phyloP scores from a whole-genome alignment of 2,888 invertebrate genomes.

The Apantesis nais region DNA sequence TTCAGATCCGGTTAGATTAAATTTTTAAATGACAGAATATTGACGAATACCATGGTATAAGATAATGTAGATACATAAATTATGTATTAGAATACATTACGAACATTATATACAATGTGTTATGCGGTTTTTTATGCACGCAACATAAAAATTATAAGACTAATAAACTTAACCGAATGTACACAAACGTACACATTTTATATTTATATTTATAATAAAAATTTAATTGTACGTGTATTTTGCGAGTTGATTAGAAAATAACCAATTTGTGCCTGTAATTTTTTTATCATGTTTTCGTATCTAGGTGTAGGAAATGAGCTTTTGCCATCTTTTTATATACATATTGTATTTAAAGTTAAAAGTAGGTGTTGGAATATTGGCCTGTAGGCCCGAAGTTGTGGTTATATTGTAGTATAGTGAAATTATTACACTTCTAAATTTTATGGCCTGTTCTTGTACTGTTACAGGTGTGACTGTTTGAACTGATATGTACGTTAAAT shows the following conservation, averaged over 20 bases:
- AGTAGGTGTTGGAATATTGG: constrained; percentile 46
- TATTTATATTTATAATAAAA: not conserved
- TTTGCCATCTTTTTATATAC: constrained; percentile 59
- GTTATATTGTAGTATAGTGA: constrained; percentile 23
- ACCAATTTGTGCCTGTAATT: constrained; percentile 59
- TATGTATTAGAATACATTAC: not conserved
- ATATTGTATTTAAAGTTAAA: constrained; percentile 50
- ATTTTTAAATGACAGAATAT: constrained; percentile 34
- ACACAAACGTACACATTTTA: not conserved
- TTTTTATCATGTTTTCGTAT: constrained; percentile 48
- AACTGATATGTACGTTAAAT: not conserved
- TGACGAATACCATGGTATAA: constrained; percentile 13
- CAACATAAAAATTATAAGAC: not conserved
- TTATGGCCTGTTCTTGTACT: not conserved
- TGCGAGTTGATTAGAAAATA: constrained; percentile 29
- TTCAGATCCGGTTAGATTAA: constrained; percentile 17
- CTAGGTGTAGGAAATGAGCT: constrained; percentile 63
- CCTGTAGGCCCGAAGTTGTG: constrained; percentile 52
- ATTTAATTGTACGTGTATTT: too few relatives aligned
- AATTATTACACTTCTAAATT: constrained; percentile 34
- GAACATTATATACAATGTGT: not conserved
- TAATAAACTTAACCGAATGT: not conserved
- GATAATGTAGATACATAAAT: not conserved
- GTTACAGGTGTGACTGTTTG: constrained; percentile 1
- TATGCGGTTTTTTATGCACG: not conserved